Conservation (phyloP, 2,113 vertebrate genomes). For the Nerophis lumbriciformis region DNA sequence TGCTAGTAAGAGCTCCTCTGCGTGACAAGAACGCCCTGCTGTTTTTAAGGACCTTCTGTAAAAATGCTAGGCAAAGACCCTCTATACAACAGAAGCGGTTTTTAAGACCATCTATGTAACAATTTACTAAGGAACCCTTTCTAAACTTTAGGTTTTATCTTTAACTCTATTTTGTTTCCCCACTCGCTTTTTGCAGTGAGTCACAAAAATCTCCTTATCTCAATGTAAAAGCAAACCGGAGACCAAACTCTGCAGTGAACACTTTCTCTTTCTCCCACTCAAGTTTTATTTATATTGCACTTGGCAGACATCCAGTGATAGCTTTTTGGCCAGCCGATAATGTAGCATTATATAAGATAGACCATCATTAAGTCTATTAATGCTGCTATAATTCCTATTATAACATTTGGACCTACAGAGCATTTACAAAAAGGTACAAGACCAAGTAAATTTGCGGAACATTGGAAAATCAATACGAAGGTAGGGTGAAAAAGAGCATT, state of each 20-base stretch:
- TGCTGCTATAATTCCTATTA: not conserved
- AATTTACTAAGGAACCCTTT: not conserved
- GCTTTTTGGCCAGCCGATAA: not conserved
- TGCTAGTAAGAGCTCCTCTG: too few species aligned
- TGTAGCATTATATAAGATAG: not conserved
- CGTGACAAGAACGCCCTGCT: too few species aligned
- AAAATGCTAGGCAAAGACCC: too few species aligned
- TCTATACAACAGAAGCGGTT: too few species aligned
- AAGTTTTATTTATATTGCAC: constrained; percentile 1
- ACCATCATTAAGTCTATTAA: too few species aligned
- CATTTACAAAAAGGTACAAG: not conserved
- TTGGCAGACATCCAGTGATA: not conserved
- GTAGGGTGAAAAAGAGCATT: too few species aligned
- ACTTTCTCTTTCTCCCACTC: constrained; percentile 1
- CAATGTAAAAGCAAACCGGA: not conserved
- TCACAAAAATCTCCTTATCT: not conserved
- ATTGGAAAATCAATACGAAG: too few species aligned
- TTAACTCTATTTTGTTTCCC: not conserved
- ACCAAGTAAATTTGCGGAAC: too few species aligned
- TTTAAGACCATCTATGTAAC: not conserved
- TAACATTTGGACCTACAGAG: not conserved
- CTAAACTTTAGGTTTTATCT: not conserved
- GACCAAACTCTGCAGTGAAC: not conserved
- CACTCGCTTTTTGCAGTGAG: not conserved
- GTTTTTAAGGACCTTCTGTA: too few species aligned